Evolutionary conservation across 2,797 vertebrate species (phyloP).

Genomic region (Numenius phaeopus): DNA sequence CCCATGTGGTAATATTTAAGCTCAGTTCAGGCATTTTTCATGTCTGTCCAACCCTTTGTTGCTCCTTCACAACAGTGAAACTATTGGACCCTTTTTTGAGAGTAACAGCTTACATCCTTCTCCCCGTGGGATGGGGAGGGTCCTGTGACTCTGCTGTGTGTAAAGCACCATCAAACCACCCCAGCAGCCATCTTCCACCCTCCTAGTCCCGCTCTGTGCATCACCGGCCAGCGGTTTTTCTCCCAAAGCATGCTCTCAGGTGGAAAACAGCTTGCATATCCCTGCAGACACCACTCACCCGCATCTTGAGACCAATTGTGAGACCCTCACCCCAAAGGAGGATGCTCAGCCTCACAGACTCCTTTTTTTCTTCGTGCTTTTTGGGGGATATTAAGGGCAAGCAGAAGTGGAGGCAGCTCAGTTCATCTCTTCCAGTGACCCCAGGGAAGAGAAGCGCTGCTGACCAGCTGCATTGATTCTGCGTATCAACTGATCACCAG

Average conservation of each 20-base stretch:
- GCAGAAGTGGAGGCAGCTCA: not conserved
- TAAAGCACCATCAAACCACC: not conserved
- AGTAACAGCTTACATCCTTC: not conserved
- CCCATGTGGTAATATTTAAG: not conserved
- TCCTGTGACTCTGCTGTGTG: not conserved
- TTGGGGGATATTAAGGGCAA: not conserved
- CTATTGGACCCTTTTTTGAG: not conserved
- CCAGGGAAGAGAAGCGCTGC: not conserved
- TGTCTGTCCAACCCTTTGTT: not conserved
- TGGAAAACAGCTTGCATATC: not conserved
- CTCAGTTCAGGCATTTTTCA: not conserved
- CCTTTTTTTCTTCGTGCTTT: not conserved
- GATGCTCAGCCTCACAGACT: not conserved
- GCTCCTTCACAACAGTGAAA: not conserved
- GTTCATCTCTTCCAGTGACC: not conserved
- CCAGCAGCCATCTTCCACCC: not conserved
- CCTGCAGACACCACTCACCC: not conserved
- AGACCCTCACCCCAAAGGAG: not conserved
- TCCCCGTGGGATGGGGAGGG: not conserved
- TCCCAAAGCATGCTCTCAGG: not conserved
- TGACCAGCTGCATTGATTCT: not conserved
- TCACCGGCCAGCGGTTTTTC: not conserved
- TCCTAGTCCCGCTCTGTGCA: fast-evolving
- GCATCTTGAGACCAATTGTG: fast-evolving
- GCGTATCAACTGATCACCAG: not conserved